Evolutionary conservation across 1,140 invertebrate species (phyloP).

Genomic region (Dolichoris vasculosae): DNA sequence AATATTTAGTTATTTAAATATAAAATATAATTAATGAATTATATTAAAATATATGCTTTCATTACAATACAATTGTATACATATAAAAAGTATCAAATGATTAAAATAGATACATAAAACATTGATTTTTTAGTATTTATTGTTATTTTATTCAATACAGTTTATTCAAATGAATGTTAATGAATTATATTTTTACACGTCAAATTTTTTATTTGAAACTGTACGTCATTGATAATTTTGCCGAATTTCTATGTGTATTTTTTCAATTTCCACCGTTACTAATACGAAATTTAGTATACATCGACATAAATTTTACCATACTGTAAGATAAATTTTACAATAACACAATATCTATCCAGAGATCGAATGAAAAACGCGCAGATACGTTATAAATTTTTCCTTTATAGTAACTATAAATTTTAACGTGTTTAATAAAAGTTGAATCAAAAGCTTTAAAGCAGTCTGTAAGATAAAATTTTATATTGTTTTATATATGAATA

Average conservation of each 20-base stretch:
- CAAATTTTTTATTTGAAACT: not conserved
- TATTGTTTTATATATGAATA: too few relatives aligned
- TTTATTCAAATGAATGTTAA: too few relatives aligned
- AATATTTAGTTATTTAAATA: too few relatives aligned
- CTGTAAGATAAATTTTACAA: not conserved
- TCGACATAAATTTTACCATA: not conserved
- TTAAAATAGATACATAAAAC: too few relatives aligned
- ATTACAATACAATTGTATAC: too few relatives aligned
- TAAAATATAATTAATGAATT: too few relatives aligned
- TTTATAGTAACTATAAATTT: conserved; percentile 10
- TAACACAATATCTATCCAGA: not conserved
- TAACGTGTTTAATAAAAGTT: not conserved
- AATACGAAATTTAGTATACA: not conserved
- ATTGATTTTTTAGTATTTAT: too few relatives aligned
- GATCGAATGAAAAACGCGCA: not conserved
- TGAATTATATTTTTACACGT: too few relatives aligned
- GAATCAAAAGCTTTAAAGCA: not conserved
- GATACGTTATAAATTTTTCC: not conserved
- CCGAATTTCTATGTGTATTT: not conserved
- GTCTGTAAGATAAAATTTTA: not conserved
- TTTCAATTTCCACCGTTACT: not conserved
- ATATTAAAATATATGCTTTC: too few relatives aligned
- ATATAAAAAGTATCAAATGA: too few relatives aligned
- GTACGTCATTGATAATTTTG: not conserved
- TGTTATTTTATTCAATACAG: too few relatives aligned